phyloP scores from a whole-genome alignment of 2,888 invertebrate species.

The Creontiades dilutus region DNA sequence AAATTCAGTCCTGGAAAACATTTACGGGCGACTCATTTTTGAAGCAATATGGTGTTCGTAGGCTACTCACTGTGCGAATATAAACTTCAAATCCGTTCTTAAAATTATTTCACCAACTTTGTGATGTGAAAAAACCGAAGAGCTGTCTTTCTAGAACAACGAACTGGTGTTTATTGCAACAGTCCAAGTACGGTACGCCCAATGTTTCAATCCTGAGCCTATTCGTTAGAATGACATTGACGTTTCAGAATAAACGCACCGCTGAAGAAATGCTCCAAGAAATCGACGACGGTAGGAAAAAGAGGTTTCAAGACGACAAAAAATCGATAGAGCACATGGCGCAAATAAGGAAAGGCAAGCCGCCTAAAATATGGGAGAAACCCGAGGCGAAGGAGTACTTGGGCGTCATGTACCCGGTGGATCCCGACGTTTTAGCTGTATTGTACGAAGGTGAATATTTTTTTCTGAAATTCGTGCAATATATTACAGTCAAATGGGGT shows the following conservation, averaged over 20 bases:
- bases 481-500: neutral
- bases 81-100: too few species aligned
- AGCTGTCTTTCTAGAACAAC: too few species aligned
- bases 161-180: too few species aligned
- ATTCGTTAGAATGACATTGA: too few species aligned
- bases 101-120: too few species aligned
- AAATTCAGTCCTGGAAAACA: too few species aligned
- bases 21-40: too few species aligned
- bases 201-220: too few species aligned
- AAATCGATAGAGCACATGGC: slow-evolving; percentile 35
- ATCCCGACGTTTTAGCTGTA: slow-evolving; percentile 60
- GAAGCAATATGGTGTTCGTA: too few species aligned
- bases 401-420: slow-evolving; percentile 75
- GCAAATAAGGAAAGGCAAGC: slow-evolving; percentile 43
- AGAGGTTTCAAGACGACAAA: slow-evolving; percentile 52
- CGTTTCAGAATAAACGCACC: slow-evolving; percentile 45
- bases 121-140: too few species aligned
- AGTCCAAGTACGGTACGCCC: too few species aligned
- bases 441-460: slow-evolving; percentile 73
- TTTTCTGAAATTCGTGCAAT: neutral
- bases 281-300: slow-evolving; percentile 29
- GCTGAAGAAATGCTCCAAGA: slow-evolving; percentile 50
- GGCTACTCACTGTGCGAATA: too few species aligned
- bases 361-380: neutral
- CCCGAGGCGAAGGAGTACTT: slow-evolving; percentile 23